phyloP scores from a whole-genome alignment of 2,888 invertebrate species.

The Acronicta aceris region DNA sequence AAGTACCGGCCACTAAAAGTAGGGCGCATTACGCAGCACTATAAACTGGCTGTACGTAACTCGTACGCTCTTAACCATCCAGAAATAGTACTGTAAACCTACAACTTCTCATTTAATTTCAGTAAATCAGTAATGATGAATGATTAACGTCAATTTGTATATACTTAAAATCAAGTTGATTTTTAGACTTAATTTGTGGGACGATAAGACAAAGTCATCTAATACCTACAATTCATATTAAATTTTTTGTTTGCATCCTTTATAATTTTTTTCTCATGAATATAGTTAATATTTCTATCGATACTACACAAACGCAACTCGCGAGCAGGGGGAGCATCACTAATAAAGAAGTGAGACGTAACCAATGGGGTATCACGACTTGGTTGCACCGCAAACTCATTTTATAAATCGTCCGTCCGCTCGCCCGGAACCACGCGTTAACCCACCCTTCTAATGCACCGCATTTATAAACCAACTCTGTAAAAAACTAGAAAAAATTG shows the following conservation, averaged over 20 bases:
- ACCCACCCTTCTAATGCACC: slow-evolving; percentile 79
- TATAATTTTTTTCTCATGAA: background rate
- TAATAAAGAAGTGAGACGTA: slow-evolving; percentile 88
- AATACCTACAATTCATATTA: too few species aligned
- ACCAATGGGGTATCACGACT: slow-evolving; percentile 87
- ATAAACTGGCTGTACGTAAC: too few species aligned
- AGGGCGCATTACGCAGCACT: too few species aligned
- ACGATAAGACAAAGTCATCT: too few species aligned
- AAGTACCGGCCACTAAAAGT: too few species aligned
- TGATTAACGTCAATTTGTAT: too few species aligned
- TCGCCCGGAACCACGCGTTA: slow-evolving; percentile 87
- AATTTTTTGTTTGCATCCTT: too few species aligned
- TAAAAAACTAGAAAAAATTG: slow-evolving; percentile 51
- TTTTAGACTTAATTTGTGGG: too few species aligned
- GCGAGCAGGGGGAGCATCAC: slow-evolving; percentile 56
- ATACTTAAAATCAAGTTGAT: too few species aligned
- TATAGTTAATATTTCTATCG: slow-evolving; percentile 45
- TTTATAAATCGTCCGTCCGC: slow-evolving; percentile 86
- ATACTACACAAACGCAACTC: slow-evolving; percentile 35
- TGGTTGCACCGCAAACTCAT: slow-evolving; percentile 89
- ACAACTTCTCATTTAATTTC: background rate
- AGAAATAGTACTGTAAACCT: too few species aligned
- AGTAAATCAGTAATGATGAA: background rate
- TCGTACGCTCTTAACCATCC: too few species aligned
- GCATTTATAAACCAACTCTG: slow-evolving; percentile 64